Evolutionary conservation across 2,113 vertebrate species (phyloP).

Genomic region (Dipodomys stephensi): DNA sequence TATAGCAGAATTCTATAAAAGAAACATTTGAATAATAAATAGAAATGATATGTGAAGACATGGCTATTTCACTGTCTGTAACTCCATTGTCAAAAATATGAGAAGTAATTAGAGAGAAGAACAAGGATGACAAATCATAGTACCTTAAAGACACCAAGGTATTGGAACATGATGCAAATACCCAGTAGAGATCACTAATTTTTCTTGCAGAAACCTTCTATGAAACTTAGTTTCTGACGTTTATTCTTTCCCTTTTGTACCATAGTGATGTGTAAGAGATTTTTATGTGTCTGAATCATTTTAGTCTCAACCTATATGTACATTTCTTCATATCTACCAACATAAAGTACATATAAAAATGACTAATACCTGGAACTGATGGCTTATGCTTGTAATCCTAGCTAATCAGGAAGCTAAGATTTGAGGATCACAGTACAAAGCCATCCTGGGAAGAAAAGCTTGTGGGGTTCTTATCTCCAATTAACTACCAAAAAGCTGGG

Average conservation of each 20-base stretch:
- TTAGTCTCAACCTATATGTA: background rate
- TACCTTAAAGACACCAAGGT: background rate
- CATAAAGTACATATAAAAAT: background rate
- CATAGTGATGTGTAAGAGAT: background rate
- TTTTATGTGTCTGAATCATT: slow-evolving; percentile 5
- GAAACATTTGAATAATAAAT: background rate
- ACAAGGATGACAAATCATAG: background rate
- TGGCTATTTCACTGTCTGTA: background rate
- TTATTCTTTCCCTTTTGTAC: background rate
- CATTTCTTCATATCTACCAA: background rate
- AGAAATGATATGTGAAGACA: background rate
- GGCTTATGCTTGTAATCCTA: no score
- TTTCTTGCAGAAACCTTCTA: background rate
- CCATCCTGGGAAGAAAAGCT: no score
- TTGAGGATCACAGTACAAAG: no score
- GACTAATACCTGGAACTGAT: no score
- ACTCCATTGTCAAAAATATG: background rate
- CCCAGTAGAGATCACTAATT: background rate
- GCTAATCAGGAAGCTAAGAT: no score
- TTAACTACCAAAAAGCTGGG: no score
- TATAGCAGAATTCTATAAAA: background rate
- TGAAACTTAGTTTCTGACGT: background rate
- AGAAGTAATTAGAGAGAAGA: background rate
- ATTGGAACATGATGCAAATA: background rate
- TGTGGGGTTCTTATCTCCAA: no score